These are phyloP conservation scores for Alca torda DNA, from an alignment of 2,797 vertebrate genomes.

Conservation along the genomic window DNA sequence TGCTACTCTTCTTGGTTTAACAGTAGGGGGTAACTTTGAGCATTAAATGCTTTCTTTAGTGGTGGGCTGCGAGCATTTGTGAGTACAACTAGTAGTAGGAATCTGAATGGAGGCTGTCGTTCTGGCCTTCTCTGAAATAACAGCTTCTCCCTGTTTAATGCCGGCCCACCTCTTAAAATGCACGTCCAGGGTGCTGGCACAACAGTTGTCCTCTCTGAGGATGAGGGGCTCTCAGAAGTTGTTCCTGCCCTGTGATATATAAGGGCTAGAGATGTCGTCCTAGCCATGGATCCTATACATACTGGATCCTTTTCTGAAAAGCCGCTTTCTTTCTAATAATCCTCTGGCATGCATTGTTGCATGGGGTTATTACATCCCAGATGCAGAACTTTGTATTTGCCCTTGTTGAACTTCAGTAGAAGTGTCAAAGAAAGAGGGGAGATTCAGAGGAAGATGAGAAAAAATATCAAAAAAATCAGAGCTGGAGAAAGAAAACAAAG, in stretches of 20 bases:
- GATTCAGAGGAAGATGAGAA: background rate
- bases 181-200: background rate
- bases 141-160: background rate
- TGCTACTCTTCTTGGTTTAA: background rate
- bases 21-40: background rate
- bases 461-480: background rate
- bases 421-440: background rate
- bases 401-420: background rate
- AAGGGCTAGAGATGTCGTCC: background rate
- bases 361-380: background rate
- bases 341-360: background rate
- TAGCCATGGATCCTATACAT: background rate
- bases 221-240: fast-evolving
- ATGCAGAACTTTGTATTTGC: background rate
- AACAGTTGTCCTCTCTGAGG: background rate
- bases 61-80: background rate
- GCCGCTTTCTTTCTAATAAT: background rate
- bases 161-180: background rate
- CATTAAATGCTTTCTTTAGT: background rate
- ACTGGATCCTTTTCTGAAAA: background rate
- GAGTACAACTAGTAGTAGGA: background rate
- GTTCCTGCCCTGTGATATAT: background rate
- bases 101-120: background rate
- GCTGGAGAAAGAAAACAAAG: background rate
- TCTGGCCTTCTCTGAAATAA: background rate